Evolutionary conservation across 2,113 vertebrate genomes (phyloP), one percentile per base, ranked within the genome.

Genomic region (Glareola pratincola): DNA sequence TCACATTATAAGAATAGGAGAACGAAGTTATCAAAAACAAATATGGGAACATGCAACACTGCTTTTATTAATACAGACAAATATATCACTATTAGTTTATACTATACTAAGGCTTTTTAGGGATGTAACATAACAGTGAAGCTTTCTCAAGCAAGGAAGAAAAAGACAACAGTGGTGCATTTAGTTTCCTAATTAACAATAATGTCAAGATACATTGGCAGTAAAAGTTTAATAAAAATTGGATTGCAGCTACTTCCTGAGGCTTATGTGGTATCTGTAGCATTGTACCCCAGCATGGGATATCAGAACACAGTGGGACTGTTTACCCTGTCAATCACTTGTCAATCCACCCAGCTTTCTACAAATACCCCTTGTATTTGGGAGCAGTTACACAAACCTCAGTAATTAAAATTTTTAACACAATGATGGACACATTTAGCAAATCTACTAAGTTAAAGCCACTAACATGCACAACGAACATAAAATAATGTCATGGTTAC

Each of bases 281-380:
- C 68, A 95, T 23, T 94, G 85, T 85, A 78, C 86, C 91, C 77
- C 81, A 92, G 90, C 88, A 89, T 7, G 89, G 85, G 87, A 95
- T 96, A 98, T 95, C 82, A 97, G 97, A 97, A 95, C 92, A 97
- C 90, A 81, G 82, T n/a, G 62, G 86, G 96, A 95, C 79, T 98
- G 97, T 98, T 98, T 98, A 98, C 95, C 64, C 66, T 96, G 97
- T 95, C 98, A 97, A 95, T 98, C 98, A 98, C 72, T 85, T 97
- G 97, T 97, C 98, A 98, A 48, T 97, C 96, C 91, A 91, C 24
- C 57, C 53, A 85, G 88, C 75, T 92, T 95, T 97, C 87, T 95
- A 95, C 98, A 98, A 98, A 98, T 77, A 98, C 32, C 36, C 39
- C 96, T 88, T 97, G 88, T 96, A 95, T 91, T 83, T 88, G 26